Conservation (phyloP, 2,797 vertebrate genomes). For the Adelosebastes latens region DNA sequence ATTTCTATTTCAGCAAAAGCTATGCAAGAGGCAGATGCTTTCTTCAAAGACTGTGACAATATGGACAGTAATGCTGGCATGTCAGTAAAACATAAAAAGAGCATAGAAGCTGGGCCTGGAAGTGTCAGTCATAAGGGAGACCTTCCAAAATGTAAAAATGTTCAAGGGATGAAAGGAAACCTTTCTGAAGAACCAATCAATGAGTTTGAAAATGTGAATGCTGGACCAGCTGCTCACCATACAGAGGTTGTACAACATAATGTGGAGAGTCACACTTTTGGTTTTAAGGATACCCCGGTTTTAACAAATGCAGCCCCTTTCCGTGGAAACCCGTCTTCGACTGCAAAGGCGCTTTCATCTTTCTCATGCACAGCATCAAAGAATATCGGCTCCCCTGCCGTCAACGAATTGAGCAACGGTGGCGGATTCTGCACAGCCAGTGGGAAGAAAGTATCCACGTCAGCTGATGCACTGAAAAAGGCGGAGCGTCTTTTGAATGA, state of each 20-base stretch:
- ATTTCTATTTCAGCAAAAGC: conserved; percentile 58
- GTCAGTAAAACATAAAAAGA: not conserved
- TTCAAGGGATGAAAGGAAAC: conserved; percentile 71
- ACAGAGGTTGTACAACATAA: conserved; percentile 10
- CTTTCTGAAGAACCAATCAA: conserved; percentile 78
- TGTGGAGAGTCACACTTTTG: conserved; percentile 34
- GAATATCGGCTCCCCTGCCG: not conserved
- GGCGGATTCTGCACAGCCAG: conserved; percentile 80
- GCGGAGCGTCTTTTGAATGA: conserved; percentile 81
- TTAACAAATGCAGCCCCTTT: conserved; percentile 73
- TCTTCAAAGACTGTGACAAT: conserved; percentile 55
- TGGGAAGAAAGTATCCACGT: conserved; percentile 80
- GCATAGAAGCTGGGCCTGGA: not conserved
- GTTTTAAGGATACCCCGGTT: conserved; percentile 77
- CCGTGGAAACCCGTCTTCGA: conserved; percentile 71
- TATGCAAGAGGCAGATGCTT: conserved; percentile 36
- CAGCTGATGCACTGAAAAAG: conserved; percentile 80
- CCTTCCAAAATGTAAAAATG: conserved; percentile 51
- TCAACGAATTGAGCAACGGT: not conserved
- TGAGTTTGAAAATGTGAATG: conserved; percentile 33
- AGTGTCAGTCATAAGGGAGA: conserved; percentile 2
- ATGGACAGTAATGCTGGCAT: not conserved
- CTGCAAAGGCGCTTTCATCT: conserved; percentile 74
- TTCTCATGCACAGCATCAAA: conserved; percentile 52
- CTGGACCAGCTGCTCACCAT: not conserved